Base-by-base conservation (phyloP, 2,113 vertebrate species). In the Corythaeola cristata region DNA sequence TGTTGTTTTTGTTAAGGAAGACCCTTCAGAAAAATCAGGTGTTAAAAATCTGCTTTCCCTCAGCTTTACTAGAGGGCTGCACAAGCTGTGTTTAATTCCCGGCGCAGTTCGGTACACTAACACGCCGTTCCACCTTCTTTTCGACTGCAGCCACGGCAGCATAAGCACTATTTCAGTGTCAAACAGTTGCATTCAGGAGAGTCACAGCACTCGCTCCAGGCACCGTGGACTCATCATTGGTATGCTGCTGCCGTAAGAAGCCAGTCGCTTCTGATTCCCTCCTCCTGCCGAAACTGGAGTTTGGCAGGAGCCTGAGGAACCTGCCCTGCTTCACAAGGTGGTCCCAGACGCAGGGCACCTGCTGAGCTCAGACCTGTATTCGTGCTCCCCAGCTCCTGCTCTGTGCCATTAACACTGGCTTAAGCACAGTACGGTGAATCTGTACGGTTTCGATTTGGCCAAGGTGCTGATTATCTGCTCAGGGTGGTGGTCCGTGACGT, bases 401-500 rank as follows among this genome's bases (percentile, higher is more conserved):
- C 23, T 41, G 24, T 39, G 21, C 33, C 30, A 5, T 22, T 69
- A 35, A 19, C 47, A 15, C 17, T 1, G 1, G 8, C 45, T 85
- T 86, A 22, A 74, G 52, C 21, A 30, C 22, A 9, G 26, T 12
- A 6, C 15, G 26, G 33, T 37, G 45, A 49, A 20, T 68, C 33
- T 76, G 15, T 37, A 7, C 0, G 0, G 30, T 63, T 88, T 85
- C 64, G 47, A 22, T 78, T 55, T 4, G 7, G 32, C 35, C 1
- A 3, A 18, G 67, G 16, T 73, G 18, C 52, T 91, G 81, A 67
- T 11, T 67, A 11, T 77, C 64, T 85, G 52, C 50, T 74, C 63
- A 24, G 33, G 19, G 28, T 59, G 37, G 24, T 66, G 47, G 17
- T 62, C 76, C 2, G 0, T n/a, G 32, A 27, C 17, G 5, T 45